These are phyloP conservation scores for Ailuropoda melanoleuca DNA, from an alignment of 2,113 vertebrate species.

Conservation along the genomic window DNA sequence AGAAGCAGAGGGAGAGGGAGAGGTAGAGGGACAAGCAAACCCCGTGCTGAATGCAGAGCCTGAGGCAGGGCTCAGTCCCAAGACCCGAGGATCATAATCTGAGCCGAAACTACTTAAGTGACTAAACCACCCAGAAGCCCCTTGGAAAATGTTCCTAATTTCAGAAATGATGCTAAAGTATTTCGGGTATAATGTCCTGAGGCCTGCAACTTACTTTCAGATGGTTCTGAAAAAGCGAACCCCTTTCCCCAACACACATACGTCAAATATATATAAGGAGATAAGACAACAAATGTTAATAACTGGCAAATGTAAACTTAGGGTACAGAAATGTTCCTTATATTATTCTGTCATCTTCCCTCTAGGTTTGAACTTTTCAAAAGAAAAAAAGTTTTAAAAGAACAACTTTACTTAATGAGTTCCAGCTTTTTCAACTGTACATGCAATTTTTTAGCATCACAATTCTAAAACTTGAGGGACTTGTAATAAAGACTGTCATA, in stretches of 20 bases:
- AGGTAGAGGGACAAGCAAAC: background rate
- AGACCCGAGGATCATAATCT: background rate
- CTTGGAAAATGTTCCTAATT: constrained; percentile 4
- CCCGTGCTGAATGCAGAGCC: background rate
- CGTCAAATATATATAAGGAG: background rate
- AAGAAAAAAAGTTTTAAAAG: background rate
- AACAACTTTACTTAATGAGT: constrained; percentile 11
- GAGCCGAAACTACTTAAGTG: background rate
- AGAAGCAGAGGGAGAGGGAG: background rate
- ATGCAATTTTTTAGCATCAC: constrained; percentile 2
- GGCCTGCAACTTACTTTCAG: background rate
- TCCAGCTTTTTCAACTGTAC: constrained; percentile 39
- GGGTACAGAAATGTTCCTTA: background rate
- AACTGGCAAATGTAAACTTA: background rate
- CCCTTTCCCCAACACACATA: background rate
- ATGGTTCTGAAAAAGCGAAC: background rate
- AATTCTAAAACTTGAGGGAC: constrained; percentile 1
- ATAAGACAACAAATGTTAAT: background rate
- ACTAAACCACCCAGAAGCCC: background rate
- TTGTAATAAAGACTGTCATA: background rate
- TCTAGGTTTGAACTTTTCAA: background rate
- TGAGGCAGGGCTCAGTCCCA: background rate
- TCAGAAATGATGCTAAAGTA: background rate
- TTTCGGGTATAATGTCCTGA: constrained; percentile 14
- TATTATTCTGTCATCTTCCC: background rate